Conservation (phyloP, 2,113 vertebrate genomes). For the Oryzias curvinotus region DNA sequence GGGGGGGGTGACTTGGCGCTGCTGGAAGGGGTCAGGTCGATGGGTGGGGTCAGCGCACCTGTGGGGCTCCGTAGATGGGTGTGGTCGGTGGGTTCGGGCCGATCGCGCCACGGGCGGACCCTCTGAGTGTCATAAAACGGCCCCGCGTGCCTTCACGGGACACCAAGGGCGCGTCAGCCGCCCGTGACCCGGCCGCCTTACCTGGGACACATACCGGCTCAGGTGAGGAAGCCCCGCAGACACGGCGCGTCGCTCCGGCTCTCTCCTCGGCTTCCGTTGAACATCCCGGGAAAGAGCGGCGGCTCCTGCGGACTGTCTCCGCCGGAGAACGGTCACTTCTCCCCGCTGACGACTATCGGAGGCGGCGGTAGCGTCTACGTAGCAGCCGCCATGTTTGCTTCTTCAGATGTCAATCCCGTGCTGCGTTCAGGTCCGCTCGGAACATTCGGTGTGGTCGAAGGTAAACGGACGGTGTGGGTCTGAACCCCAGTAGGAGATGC, state of each 20-base stretch:
- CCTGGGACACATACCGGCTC: constrained; percentile 44
- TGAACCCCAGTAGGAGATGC: no score
- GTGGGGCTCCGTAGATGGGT: no score
- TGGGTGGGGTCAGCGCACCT: no score
- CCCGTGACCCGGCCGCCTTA: constrained; percentile 18
- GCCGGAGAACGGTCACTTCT: not conserved
- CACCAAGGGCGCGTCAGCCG: no score
- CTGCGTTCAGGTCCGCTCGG: constrained; percentile 42
- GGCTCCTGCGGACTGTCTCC: not conserved
- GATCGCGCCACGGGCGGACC: no score
- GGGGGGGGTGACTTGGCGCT: no score
- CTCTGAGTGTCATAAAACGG: no score
- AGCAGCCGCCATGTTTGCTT: constrained; percentile 71
- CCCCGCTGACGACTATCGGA: constrained; percentile 22
- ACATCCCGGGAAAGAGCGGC: not conserved
- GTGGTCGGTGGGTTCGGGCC: no score
- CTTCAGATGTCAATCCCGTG: constrained; percentile 54
- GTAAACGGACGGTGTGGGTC: no score
- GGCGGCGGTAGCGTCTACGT: constrained; percentile 8
- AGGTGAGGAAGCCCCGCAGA: constrained; percentile 10
- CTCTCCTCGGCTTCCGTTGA: not conserved
- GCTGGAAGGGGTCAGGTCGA: no score
- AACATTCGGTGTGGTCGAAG: not conserved
- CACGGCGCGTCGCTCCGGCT: not conserved
- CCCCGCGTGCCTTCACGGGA: no score